Percentiles rank a stretch among this genome's conserved stretches.
Conservation (phyloP, 2,113 vertebrate genomes). For the Istiophorus platypterus region DNA sequence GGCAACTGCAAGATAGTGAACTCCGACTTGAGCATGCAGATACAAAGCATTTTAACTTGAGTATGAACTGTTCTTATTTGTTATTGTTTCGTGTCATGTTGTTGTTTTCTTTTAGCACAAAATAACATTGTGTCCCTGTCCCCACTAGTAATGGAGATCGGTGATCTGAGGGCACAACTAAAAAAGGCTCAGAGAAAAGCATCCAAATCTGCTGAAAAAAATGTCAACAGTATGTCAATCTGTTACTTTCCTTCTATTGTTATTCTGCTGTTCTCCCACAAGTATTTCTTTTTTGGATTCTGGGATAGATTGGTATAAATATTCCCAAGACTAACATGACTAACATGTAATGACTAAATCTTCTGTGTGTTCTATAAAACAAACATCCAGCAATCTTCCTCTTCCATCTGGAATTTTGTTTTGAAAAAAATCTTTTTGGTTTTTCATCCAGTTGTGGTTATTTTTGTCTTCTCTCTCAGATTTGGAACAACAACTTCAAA, state of each 20-base stretch:
- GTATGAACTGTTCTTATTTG: conserved; percentile 29
- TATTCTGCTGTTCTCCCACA: not conserved
- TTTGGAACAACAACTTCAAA: conserved; percentile 33
- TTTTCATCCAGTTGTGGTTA: not conserved
- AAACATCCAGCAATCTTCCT: not conserved
- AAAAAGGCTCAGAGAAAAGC: not conserved
- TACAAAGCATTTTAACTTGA: not conserved
- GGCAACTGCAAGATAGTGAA: conserved; percentile 53
- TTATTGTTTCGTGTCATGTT: not conserved
- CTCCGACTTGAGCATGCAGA: conserved; percentile 17
- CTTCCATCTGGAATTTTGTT: not conserved
- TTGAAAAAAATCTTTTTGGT: not conserved
- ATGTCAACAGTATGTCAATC: conserved; percentile 28
- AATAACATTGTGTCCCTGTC: conserved; percentile 13
- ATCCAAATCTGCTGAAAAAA: not conserved
- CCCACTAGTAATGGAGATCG: conserved; percentile 46
- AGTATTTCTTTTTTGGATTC: not conserved
- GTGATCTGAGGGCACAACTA: conserved; percentile 21
- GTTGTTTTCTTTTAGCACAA: not conserved
- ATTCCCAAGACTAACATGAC: not conserved
- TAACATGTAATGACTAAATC: not conserved
- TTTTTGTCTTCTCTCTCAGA: conserved; percentile 38
- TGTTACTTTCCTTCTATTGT: not conserved
- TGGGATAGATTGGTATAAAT: not conserved
- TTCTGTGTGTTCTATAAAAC: not conserved